Evolutionary conservation across 2,888 invertebrate genomes (phyloP).

Genomic region (Andrena haemorrhoa): DNA sequence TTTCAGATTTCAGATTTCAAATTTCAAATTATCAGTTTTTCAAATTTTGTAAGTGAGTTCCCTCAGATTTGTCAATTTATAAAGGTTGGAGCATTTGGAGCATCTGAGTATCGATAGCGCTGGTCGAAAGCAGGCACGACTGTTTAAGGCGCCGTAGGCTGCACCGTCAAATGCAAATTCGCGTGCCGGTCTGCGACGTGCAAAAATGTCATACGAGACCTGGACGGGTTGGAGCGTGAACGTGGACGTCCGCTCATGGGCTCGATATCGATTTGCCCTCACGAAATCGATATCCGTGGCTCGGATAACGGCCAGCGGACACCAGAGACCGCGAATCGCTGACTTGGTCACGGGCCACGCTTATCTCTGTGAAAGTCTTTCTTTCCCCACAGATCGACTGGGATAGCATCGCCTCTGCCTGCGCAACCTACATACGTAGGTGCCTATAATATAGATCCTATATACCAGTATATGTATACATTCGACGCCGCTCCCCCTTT

Average conservation of each 20-base stretch:
- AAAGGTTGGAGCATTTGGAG: not conserved
- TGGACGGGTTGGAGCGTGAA: slow-evolving; percentile 36
- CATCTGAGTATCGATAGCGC: slow-evolving; percentile 14
- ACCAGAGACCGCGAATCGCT: slow-evolving; percentile 50
- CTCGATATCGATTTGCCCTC: slow-evolving; percentile 74
- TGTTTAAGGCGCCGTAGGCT: slow-evolving; percentile 31
- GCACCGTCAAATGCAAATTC: slow-evolving; percentile 61
- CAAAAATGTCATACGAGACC: slow-evolving; percentile 60
- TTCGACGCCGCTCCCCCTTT: too few species aligned
- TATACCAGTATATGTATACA: too few species aligned
- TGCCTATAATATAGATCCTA: too few species aligned
- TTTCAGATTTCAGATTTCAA: too few species aligned
- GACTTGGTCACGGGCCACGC: slow-evolving; percentile 36
- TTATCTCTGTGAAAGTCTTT: slow-evolving; percentile 69
- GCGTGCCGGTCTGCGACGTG: slow-evolving; percentile 58
- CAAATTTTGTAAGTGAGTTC: too few species aligned
- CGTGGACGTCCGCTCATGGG: slow-evolving; percentile 28
- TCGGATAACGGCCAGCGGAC: slow-evolving; percentile 65
- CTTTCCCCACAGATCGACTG: slow-evolving; percentile 3
- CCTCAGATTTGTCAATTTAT: too few species aligned
- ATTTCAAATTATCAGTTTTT: too few species aligned
- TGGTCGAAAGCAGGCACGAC: slow-evolving; percentile 3
- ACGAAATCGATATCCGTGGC: slow-evolving; percentile 71
- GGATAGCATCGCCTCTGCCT: not conserved
- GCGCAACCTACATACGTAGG: too few species aligned